Conservation (phyloP, 1,140 invertebrate species). For the Anthonomus grandis region DNA sequence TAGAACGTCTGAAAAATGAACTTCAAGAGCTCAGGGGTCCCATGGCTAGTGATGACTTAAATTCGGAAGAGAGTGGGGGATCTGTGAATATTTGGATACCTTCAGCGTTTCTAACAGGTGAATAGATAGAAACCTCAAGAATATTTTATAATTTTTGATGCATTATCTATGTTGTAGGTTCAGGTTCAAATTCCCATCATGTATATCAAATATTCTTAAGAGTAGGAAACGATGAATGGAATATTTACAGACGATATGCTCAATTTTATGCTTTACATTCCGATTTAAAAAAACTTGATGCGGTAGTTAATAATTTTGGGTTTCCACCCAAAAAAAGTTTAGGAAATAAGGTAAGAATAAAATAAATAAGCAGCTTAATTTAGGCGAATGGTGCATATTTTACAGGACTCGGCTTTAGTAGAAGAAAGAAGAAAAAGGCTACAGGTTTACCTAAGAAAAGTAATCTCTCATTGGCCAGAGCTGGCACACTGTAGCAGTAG, state of each 20-base stretch:
- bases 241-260: conserved; percentile 86
- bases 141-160: neutral
- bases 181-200: conserved; percentile 66
- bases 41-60: conserved; percentile 52
- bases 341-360: conserved; percentile 81
- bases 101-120: conserved; percentile 81
- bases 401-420: conserved; percentile 76
- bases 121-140: too few relatives aligned
- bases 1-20: conserved; percentile 63
- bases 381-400: conserved; percentile 23
- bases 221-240: conserved; percentile 87
- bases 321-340: conserved; percentile 94
- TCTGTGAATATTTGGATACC: conserved; percentile 86
- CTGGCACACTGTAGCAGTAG: conserved; percentile 65
- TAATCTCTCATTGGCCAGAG: conserved; percentile 71
- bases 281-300: conserved; percentile 77
- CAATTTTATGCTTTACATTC: conserved; percentile 83
- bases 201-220: conserved; percentile 88
- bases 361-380: conserved; percentile 1
- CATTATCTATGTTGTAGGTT: conserved; percentile 32
- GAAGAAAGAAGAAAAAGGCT: conserved; percentile 71
- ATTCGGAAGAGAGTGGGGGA: conserved; percentile 40
- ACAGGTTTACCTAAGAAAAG: conserved; percentile 73
- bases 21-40: conserved; percentile 69
- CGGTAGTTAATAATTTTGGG: conserved; percentile 73